Evolutionary conservation across 64 coral and sea anemone genomes (phyloP), one percentile per base, ranked within the genome.

Genomic region (Acropora tenuis): DNA sequence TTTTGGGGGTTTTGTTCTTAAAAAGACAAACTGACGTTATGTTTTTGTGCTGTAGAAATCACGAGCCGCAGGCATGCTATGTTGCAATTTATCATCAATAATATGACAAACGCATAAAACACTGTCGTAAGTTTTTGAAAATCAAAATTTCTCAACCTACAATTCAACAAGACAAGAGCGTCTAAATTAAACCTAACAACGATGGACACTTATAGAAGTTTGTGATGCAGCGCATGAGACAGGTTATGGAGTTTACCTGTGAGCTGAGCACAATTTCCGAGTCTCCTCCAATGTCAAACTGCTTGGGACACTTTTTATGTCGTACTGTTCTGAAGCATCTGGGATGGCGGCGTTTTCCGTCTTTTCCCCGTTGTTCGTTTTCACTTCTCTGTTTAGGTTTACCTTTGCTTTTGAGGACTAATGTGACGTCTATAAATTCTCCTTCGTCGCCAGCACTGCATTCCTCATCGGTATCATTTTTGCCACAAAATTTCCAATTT

Each of bases 211-310:
- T 30, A 30, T 30, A 30, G 30, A 30, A 30, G 30, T 30, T 30
- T 30, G 30, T 30, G 30, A 30, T 30, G 30, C 30, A 30, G 30
- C 30, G 30, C 30, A 30, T 30, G 30, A 30, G 30, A 30, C 30
- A 30, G 30, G 30, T 30, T 30, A 30, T 30, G 30, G 0, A 63
- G 9, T 63, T 63, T 69, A 85, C 82, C 82, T 85, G 82, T 4
- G 82, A 71, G 82, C 82, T 85, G 8, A 85, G 82, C 5, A 85
- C 18, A 59, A 85, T 85, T 48, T 85, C 82, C 66, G 82, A 85
- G 17, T 65, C 82, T 49, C 82, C 82, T 50, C 82, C 82, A 17
- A 85, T 71, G 65, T 85, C 82, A 85, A 85, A 85, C 82, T 85
- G 44, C 45, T 85, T 73, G 15, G 82, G 82, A 40, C 82, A 85